These are phyloP conservation scores for Bombyx huttoni DNA, from an alignment of 2,888 invertebrate species.

Conservation along the genomic window DNA sequence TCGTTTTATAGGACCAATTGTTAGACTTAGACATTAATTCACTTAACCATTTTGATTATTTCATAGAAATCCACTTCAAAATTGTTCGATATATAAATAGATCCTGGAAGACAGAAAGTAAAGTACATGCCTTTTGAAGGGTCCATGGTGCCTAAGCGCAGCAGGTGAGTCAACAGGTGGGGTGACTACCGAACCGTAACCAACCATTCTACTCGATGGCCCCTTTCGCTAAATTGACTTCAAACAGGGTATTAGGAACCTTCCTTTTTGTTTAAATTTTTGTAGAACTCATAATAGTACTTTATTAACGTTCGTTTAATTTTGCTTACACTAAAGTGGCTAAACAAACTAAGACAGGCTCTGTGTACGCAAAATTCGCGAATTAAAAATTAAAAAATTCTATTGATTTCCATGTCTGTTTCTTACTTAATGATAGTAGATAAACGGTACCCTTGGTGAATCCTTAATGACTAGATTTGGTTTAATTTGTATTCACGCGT, in stretches of 20 bases:
- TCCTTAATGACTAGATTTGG: conserved; percentile 19
- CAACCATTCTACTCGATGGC: conserved; percentile 10
- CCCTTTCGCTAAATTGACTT: not conserved
- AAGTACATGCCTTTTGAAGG: conserved; percentile 8
- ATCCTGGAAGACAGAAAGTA: too few species aligned
- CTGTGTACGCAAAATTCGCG: too few species aligned
- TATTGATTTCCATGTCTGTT: too few species aligned
- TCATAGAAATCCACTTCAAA: too few species aligned
- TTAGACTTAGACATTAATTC: too few species aligned
- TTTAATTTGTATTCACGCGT: conserved; percentile 43
- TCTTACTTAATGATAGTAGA: too few species aligned
- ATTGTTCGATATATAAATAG: too few species aligned
- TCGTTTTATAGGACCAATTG: too few species aligned
- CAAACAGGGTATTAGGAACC: not conserved
- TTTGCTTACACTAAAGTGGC: not conserved
- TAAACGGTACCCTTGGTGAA: conserved; percentile 4
- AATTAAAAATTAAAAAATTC: too few species aligned
- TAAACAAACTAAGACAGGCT: not conserved
- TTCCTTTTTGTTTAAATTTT: not conserved
- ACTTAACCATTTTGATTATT: too few species aligned
- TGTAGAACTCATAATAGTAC: too few species aligned
- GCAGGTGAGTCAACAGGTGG: conserved; percentile 69
- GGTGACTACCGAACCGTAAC: conserved; percentile 57
- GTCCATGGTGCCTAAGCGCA: conserved; percentile 26
- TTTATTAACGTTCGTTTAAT: too few species aligned